These are phyloP conservation scores for Tenthredo distinguenda DNA, from an alignment of 2,888 invertebrate genomes.

Conservation along the genomic window DNA sequence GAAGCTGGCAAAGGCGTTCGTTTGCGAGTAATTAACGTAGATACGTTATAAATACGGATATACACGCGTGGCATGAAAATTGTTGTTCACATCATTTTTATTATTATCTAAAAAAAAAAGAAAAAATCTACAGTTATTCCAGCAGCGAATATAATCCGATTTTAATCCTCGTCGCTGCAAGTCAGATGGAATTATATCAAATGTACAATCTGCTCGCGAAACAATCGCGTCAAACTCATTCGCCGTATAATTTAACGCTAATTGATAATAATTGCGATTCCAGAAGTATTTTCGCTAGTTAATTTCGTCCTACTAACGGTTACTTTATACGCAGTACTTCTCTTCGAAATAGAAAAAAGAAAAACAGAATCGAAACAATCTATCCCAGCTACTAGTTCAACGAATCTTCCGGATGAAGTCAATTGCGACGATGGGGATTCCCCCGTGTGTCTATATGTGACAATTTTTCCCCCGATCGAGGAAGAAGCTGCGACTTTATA, in stretches of 20 bases:
- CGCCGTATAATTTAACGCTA: neutral
- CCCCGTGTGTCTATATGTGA: neutral
- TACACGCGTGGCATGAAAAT: neutral
- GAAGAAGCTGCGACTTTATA: neutral
- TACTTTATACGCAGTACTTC: neutral
- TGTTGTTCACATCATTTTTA: no score
- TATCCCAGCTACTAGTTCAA: neutral
- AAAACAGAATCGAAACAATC: neutral
- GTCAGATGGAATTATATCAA: neutral
- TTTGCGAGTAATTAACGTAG: no score
- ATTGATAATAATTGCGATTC: neutral
- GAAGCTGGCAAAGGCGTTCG: no score
- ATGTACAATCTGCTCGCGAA: neutral
- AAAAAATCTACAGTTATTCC: neutral
- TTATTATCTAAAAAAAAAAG: neutral
- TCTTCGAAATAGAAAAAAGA: neutral
- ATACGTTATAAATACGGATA: no score
- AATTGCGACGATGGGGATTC: neutral
- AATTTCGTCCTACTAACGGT: neutral
- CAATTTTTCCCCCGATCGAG: neutral
- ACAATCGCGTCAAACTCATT: neutral
- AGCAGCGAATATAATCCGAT: neutral
- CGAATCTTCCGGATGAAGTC: neutral
- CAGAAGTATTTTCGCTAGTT: neutral
- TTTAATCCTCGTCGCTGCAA: neutral